Percentiles rank a stretch among this genome's conserved stretches.
Evolutionary conservation across 2,797 vertebrate genomes (phyloP).

Genomic region (Balearica regulorum): DNA sequence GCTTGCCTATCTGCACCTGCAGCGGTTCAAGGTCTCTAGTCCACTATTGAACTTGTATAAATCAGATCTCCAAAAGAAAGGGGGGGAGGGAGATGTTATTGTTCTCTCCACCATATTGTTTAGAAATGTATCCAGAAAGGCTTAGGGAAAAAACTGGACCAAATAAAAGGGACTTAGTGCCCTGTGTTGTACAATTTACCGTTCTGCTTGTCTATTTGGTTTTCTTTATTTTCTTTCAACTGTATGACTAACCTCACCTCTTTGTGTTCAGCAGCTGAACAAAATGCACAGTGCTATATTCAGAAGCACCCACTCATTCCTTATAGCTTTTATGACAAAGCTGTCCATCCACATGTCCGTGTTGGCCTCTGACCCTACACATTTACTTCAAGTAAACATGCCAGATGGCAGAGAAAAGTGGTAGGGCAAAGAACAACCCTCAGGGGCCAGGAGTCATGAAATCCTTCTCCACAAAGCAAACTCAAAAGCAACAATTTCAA

Average conservation of each 20-base stretch:
- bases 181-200: background rate
- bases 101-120: constrained; percentile 26
- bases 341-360: constrained; percentile 74
- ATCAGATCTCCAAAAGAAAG: constrained; percentile 31
- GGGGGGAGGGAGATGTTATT: background rate
- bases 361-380: constrained; percentile 74
- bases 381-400: constrained; percentile 79
- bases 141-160: background rate
- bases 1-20: constrained; percentile 6
- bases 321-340: constrained; percentile 70
- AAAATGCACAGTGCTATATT: constrained; percentile 46
- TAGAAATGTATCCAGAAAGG: constrained; percentile 32
- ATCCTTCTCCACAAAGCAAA: constrained; percentile 70
- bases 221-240: constrained; percentile 59
- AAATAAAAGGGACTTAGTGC: background rate
- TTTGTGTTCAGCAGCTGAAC: constrained; percentile 55
- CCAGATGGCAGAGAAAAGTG: constrained; percentile 80
- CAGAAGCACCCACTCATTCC: constrained; percentile 56
- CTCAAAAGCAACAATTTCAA: constrained; percentile 71
- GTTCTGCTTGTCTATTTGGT: background rate
- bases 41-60: constrained; percentile 26
- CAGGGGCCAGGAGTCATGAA: constrained; percentile 64
- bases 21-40: constrained; percentile 11
- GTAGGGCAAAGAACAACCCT: constrained; percentile 72
- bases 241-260: constrained; percentile 37